These are phyloP conservation scores for Priocnemis perturbator DNA, from an alignment of 2,888 invertebrate genomes.

Conservation along the genomic window DNA sequence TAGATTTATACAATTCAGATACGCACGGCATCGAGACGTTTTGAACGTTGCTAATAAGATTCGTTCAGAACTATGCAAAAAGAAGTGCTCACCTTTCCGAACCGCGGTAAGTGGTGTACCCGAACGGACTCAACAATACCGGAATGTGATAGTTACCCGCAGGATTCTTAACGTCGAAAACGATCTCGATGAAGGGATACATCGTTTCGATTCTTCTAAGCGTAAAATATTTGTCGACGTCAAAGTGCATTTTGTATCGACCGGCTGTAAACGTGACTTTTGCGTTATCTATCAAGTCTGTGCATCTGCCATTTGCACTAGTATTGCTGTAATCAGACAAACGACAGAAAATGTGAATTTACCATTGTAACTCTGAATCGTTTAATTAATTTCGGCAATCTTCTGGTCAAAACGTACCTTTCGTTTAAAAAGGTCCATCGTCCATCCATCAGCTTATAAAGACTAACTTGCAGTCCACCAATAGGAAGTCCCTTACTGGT, in stretches of 20 bases:
- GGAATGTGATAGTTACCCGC: slow-evolving; percentile 86
- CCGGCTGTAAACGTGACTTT: slow-evolving; percentile 80
- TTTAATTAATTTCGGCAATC: neutral
- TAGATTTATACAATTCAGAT: no score
- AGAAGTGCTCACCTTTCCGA: slow-evolving; percentile 74
- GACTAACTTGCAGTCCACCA: slow-evolving; percentile 80
- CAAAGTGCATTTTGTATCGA: slow-evolving; percentile 85
- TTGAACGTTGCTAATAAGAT: no score
- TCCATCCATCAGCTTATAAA: slow-evolving; percentile 81
- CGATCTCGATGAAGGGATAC: slow-evolving; percentile 87
- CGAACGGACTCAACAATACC: slow-evolving; percentile 84
- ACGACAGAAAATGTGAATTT: neutral
- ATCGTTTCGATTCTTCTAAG: slow-evolving; percentile 79
- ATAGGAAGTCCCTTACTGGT: slow-evolving; percentile 83
- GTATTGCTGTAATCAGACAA: slow-evolving; percentile 75
- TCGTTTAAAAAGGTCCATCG: slow-evolving; percentile 83
- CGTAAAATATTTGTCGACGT: slow-evolving; percentile 84
- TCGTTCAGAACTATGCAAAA: no score
- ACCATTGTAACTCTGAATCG: neutral
- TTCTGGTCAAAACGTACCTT: slow-evolving; percentile 57
- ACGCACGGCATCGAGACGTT: no score
- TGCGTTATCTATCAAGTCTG: slow-evolving; percentile 78
- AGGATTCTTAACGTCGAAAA: slow-evolving; percentile 81
- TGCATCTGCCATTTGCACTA: slow-evolving; percentile 81
- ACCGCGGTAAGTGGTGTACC: slow-evolving; percentile 87